These are phyloP conservation scores for Drosophila repleta DNA, from an alignment of 1,140 invertebrate species.

Conservation along the genomic window DNA sequence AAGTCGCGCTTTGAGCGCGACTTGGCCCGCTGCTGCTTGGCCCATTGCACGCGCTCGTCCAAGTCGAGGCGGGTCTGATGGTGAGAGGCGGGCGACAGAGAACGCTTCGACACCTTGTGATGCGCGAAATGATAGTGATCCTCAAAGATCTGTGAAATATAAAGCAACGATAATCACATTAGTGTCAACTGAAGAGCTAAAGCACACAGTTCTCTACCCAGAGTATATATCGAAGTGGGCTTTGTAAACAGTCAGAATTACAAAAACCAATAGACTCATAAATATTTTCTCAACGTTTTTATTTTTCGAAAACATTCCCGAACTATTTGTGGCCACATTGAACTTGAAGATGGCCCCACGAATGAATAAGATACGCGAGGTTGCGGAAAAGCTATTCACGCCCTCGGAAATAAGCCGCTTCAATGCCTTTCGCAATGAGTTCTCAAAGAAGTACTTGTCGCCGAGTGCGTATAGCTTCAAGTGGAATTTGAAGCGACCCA, in stretches of 20 bases:
- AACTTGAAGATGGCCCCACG: constrained; percentile 25
- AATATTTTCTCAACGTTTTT: neutral
- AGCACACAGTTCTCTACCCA: too few relatives aligned
- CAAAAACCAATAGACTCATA: neutral
- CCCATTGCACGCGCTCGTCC: constrained; percentile 89
- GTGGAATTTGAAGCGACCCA: constrained; percentile 12
- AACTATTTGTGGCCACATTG: neutral
- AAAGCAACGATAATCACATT: too few relatives aligned
- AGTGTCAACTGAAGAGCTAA: too few relatives aligned
- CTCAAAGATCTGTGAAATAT: constrained; percentile 88
- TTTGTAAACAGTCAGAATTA: neutral
- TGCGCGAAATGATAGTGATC: constrained; percentile 93
- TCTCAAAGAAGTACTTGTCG: constrained; percentile 48
- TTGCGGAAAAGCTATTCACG: constrained; percentile 60
- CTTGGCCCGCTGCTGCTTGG: constrained; percentile 89
- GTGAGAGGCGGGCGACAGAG: constrained; percentile 87
- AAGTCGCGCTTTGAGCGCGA: constrained; percentile 89
- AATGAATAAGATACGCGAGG: constrained; percentile 31
- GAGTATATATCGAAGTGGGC: too few relatives aligned
- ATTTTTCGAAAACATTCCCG: neutral
- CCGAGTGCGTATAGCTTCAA: constrained; percentile 37
- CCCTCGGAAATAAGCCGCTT: constrained; percentile 61
- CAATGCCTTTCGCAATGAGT: constrained; percentile 34
- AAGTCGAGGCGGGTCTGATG: constrained; percentile 88
- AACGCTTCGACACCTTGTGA: constrained; percentile 89